Conservation (phyloP, 2,797 vertebrate species). For the Diceros bicornis region DNA sequence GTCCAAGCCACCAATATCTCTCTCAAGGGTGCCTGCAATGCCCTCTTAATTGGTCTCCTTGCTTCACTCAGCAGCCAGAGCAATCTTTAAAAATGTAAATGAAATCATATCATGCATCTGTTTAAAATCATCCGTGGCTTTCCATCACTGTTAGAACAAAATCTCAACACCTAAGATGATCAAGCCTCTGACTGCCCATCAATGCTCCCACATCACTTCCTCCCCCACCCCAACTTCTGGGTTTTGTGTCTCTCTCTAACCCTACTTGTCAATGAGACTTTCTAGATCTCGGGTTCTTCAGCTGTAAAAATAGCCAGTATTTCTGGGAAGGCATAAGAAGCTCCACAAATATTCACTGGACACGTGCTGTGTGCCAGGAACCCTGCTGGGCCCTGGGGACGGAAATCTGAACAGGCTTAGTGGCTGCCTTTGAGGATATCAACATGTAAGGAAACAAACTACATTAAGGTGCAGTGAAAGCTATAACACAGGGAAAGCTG, state of each 20-base stretch:
- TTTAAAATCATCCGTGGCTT: constrained; percentile 22
- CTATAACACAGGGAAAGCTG: background rate
- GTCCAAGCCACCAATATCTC: background rate
- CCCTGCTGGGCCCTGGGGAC: background rate
- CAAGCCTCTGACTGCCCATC: background rate
- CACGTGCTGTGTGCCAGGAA: background rate
- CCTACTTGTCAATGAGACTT: background rate
- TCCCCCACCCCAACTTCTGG: background rate
- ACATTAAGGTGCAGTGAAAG: background rate
- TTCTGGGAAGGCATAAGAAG: background rate
- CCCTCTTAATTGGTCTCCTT: constrained; percentile 43
- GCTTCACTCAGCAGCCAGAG: constrained; percentile 35
- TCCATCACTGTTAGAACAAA: background rate
- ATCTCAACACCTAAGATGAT: background rate
- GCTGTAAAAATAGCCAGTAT: background rate
- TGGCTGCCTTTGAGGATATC: background rate
- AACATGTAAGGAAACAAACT: background rate
- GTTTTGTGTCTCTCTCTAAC: background rate
- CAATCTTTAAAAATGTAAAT: constrained; percentile 53
- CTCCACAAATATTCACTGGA: background rate
- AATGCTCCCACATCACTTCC: too few species aligned
- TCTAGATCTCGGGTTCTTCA: background rate
- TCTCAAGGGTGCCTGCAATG: background rate
- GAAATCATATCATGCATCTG: constrained; percentile 30
- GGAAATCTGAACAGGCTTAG: background rate